These are phyloP conservation scores for Ancistrus triradiatus DNA, from an alignment of 2,113 vertebrate species.

Conservation along the genomic window DNA sequence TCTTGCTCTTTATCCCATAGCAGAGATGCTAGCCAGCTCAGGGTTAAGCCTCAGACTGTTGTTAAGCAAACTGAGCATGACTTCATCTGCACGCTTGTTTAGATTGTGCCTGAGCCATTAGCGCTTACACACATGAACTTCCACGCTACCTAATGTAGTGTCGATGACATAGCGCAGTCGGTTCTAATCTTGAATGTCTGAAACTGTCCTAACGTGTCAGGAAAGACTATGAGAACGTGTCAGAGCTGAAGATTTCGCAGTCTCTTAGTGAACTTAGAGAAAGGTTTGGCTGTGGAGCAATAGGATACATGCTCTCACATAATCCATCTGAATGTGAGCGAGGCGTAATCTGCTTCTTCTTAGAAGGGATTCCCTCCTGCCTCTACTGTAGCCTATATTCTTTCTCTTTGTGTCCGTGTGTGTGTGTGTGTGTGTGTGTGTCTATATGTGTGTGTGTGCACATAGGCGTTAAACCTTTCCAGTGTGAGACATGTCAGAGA, in stretches of 20 bases:
- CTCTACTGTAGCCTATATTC: slow-evolving; percentile 60
- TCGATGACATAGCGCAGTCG: slow-evolving; percentile 14
- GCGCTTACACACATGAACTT: not conserved
- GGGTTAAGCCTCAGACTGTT: not conserved
- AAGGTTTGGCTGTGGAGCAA: not conserved
- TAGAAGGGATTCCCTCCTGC: slow-evolving; percentile 58
- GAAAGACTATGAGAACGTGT: slow-evolving; percentile 29
- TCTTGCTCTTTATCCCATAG: slow-evolving; percentile 39
- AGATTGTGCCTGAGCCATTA: slow-evolving; percentile 9
- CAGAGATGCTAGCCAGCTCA: not conserved
- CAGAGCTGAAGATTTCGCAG: slow-evolving; percentile 13
- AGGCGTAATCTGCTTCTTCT: slow-evolving; percentile 46
- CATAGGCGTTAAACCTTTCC: slow-evolving; percentile 97
- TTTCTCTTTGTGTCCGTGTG: slow-evolving; percentile 49
- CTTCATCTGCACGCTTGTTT: slow-evolving; percentile 13
- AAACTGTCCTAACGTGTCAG: slow-evolving; percentile 21
- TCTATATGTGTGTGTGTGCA: slow-evolving; percentile 62
- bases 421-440: slow-evolving; percentile 36
- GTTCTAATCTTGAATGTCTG: slow-evolving; percentile 13
- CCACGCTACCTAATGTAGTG: not conserved
- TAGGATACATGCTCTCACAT: not conserved
- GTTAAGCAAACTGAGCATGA: not conserved
- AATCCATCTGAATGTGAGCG: slow-evolving; percentile 14
- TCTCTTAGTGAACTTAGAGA: slow-evolving; percentile 12
- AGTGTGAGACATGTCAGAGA: slow-evolving; percentile 99